Percentiles rank a stretch among this genome's conserved stretches.
These are phyloP conservation scores for Meghimatium bilineatum DNA, from an alignment of 2,888 invertebrate species.

Conservation along the genomic window DNA sequence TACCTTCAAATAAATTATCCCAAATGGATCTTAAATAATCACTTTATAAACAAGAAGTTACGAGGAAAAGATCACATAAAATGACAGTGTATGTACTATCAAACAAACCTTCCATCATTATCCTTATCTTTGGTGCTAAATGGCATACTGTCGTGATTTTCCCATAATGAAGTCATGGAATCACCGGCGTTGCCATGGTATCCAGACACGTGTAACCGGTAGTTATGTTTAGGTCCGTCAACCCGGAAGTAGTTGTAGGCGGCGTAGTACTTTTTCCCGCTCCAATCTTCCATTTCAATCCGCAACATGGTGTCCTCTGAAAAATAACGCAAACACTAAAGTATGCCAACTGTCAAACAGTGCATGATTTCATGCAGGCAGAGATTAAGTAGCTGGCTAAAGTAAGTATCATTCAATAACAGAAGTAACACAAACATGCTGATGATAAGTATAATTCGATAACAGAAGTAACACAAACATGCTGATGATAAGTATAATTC, in stretches of 20 bases:
- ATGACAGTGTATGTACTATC: too few relatives aligned
- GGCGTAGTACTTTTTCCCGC: slow-evolving; percentile 88
- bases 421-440: too few relatives aligned
- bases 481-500: too few relatives aligned
- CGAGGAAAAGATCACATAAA: too few relatives aligned
- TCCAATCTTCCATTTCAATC: slow-evolving; percentile 90
- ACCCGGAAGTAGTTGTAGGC: slow-evolving; percentile 87
- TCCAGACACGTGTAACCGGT: slow-evolving; percentile 85
- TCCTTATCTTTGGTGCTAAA: slow-evolving; percentile 94
- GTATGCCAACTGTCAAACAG: too few relatives aligned
- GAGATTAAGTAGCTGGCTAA: too few relatives aligned
- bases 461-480: too few relatives aligned
- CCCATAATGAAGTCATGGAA: slow-evolving; percentile 82
- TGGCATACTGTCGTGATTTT: slow-evolving; percentile 93
- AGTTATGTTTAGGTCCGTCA: slow-evolving; percentile 84
- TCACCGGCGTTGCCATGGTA: slow-evolving; percentile 92
- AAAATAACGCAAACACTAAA: not conserved
- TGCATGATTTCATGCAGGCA: too few relatives aligned
- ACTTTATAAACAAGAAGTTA: too few relatives aligned
- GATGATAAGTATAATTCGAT: too few relatives aligned
- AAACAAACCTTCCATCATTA: slow-evolving; percentile 82
- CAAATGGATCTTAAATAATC: too few relatives aligned
- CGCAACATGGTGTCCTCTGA: slow-evolving; percentile 86
- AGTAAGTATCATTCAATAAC: not conserved
- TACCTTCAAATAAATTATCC: too few relatives aligned